phyloP scores from a whole-genome alignment of 2,888 invertebrate species.

The Thera obeliscata region DNA sequence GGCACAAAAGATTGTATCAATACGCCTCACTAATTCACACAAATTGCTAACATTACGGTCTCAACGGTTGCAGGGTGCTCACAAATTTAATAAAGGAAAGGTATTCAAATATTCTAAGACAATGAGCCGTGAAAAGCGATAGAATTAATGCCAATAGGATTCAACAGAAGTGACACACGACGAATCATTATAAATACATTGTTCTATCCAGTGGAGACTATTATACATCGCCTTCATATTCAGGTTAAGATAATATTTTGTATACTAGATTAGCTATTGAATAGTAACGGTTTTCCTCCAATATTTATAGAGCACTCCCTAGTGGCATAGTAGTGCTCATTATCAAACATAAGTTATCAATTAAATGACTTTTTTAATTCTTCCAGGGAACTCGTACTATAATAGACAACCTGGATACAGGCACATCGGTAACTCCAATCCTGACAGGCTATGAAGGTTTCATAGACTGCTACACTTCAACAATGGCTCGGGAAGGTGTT shows the following conservation, averaged over 20 bases:
- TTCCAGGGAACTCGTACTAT: conserved; percentile 98
- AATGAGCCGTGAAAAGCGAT: conserved; percentile 48
- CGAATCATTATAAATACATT: too few species aligned
- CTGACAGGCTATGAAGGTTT: conserved; percentile 96
- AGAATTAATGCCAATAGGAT: conserved; percentile 56
- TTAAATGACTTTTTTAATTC: not conserved
- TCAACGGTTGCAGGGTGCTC: conserved; percentile 46
- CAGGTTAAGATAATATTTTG: conserved; percentile 57
- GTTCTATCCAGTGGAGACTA: conserved; percentile 97
- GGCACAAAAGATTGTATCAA: conserved; percentile 58
- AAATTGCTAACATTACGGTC: conserved; percentile 55
- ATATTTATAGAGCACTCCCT: too few species aligned
- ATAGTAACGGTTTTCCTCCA: too few species aligned
- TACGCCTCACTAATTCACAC: conserved; percentile 53
- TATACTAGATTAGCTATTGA: too few species aligned
- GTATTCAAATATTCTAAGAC: conserved; percentile 52
- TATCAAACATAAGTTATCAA: too few species aligned
- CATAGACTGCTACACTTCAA: conserved; percentile 94
- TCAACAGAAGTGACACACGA: too few species aligned
- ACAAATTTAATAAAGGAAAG: conserved; percentile 56
- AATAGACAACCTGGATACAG: conserved; percentile 98
- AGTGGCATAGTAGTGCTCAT: too few species aligned
- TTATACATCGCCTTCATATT: conserved; percentile 92
- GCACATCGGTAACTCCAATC: conserved; percentile 95
- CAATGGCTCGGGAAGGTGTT: conserved; percentile 93